These are phyloP conservation scores for Nothobranchius kuhntae DNA, from an alignment of 2,113 vertebrate species.

Conservation along the genomic window DNA sequence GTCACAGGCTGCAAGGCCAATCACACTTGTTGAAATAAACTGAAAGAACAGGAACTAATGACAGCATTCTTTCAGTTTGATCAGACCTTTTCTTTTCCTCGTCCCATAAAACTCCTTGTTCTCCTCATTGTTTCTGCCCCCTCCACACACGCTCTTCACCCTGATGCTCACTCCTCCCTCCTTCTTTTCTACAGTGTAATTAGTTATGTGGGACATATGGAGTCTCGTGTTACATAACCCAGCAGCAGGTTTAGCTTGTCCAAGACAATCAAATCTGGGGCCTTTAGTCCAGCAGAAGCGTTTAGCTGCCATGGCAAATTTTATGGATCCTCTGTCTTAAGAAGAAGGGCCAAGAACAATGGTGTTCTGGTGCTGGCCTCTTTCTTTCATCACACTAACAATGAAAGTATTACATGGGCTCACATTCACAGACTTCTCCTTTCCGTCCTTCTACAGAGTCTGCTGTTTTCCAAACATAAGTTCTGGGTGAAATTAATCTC, in stretches of 20 bases:
- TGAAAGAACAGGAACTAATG: conserved; percentile 68
- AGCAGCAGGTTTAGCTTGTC: conserved; percentile 55
- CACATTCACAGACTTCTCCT: conserved; percentile 23
- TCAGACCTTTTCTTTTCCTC: conserved; percentile 28
- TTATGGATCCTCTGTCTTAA: conserved; percentile 20
- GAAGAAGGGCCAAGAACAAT: conserved; percentile 28
- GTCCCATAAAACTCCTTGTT: conserved; percentile 26
- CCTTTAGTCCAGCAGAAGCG: conserved; percentile 26
- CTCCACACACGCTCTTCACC: neutral
- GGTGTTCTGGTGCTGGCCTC: conserved; percentile 18
- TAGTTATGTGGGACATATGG: conserved; percentile 76
- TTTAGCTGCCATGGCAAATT: conserved; percentile 36
- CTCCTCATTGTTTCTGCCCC: conserved; percentile 39
- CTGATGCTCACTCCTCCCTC: conserved; percentile 23
- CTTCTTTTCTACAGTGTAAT: conserved; percentile 55
- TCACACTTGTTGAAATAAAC: conserved; percentile 73
- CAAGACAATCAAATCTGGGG: conserved; percentile 44
- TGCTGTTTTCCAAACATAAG: conserved; percentile 1
- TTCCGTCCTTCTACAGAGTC: conserved; percentile 5
- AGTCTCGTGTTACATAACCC: conserved; percentile 76
- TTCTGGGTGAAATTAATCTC: neutral
- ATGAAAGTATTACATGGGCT: conserved; percentile 21
- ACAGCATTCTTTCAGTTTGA: conserved; percentile 53
- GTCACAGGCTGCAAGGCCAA: conserved; percentile 54
- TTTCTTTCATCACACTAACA: conserved; percentile 32